Conservation (phyloP, 2,113 vertebrate species). For the Aptenodytes patagonicus region DNA sequence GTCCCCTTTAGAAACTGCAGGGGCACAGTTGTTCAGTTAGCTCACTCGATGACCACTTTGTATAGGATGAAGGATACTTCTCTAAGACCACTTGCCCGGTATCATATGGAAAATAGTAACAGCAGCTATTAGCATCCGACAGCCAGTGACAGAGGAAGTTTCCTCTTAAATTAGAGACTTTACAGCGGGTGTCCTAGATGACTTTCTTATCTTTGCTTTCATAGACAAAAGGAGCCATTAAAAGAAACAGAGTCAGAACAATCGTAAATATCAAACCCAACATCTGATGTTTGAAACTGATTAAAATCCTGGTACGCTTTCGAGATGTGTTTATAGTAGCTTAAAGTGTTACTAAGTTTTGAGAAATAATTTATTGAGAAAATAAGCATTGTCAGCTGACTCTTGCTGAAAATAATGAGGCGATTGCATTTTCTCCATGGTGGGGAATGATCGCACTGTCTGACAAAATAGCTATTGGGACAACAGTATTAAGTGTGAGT, state of each 20-base stretch:
- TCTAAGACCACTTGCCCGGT: conserved; percentile 24
- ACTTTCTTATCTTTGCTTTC: conserved; percentile 36
- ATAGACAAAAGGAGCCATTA: conserved; percentile 30
- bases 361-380: conserved; percentile 49
- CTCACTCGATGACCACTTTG: neutral
- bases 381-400: neutral
- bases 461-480: conserved; percentile 44
- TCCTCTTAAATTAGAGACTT: conserved; percentile 26
- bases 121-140: conserved; percentile 46
- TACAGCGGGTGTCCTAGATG: conserved; percentile 21
- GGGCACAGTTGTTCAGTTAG: neutral
- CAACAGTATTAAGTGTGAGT: neutral
- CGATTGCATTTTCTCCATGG: neutral
- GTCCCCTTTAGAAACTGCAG: neutral
- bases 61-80: conserved; percentile 19
- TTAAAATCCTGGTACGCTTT: neutral
- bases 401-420: conserved; percentile 48
- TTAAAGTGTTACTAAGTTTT: neutral
- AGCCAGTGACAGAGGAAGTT: conserved; percentile 26
- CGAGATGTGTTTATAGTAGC: neutral
- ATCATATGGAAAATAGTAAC: conserved; percentile 37
- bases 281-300: conserved; percentile 33
- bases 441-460: neutral
- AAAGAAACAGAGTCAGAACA: neutral
- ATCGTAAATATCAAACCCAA: conserved; percentile 39